Conservation (phyloP, 2,113 vertebrate species). For the Hemiprocne comata region DNA sequence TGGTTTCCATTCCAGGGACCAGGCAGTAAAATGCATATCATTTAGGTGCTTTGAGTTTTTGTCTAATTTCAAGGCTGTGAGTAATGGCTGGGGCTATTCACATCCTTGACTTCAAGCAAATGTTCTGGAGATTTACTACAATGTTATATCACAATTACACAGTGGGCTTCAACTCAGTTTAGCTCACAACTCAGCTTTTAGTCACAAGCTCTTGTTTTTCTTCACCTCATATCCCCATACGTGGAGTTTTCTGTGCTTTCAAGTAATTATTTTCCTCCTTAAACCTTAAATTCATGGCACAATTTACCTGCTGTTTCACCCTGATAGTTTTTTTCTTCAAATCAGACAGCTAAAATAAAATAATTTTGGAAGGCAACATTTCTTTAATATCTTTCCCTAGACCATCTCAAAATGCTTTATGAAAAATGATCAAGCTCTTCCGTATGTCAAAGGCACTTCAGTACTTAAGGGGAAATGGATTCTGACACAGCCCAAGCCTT, state of each 20-base stretch:
- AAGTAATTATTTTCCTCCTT: neutral
- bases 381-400: neutral
- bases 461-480: neutral
- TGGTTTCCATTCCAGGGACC: conserved; percentile 20
- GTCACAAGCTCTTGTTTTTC: neutral
- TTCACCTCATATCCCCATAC: neutral
- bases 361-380: neutral
- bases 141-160: neutral
- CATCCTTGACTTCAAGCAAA: neutral
- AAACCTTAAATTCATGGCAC: neutral
- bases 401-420: neutral
- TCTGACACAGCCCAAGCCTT: neutral
- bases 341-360: neutral
- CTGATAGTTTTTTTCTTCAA: neutral
- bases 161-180: neutral
- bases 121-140: neutral
- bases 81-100: conserved; percentile 4
- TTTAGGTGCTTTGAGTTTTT: conserved; percentile 29
- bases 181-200: too few species aligned
- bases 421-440: neutral
- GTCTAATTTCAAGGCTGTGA: conserved; percentile 41
- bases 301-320: neutral
- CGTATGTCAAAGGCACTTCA: neutral
- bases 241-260: neutral
- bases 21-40: conserved; percentile 10